Percentiles rank a stretch among this genome's conserved stretches.
These are phyloP conservation scores for silkworm (Bombyx mori) DNA, from an alignment of 1,140 invertebrate species.

Conservation along the genomic window ASM3026992v2 NC_085111.1:9317501-9318000, in stretches of 20 bases:
- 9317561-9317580: conserved; percentile 53
- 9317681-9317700: too few species aligned
- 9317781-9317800: background rate
- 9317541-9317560: conserved; percentile 56
- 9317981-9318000: conserved; percentile 44
- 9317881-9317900: conserved; percentile 14
- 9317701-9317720: background rate
- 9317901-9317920: conserved; percentile 44
- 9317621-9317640: conserved; percentile 46
- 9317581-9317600: conserved; percentile 39
- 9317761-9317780: conserved; percentile 2
- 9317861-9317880: conserved; percentile 3
- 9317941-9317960: conserved; percentile 52
- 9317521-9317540: conserved; percentile 37
- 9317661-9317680: conserved; percentile 18
- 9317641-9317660: conserved; percentile 36
- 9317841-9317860: conserved; percentile 5
- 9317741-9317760: background rate
- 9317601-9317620: conserved; percentile 52
- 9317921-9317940: conserved; percentile 48
- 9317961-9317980: conserved; percentile 57
- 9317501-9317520: conserved; percentile 28
- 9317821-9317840: too few species aligned
- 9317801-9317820: too few species aligned
- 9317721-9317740: background rate